These are phyloP conservation scores for Oryzias melastigma DNA, from an alignment of 2,113 vertebrate genomes.

Conservation along the genomic window DNA sequence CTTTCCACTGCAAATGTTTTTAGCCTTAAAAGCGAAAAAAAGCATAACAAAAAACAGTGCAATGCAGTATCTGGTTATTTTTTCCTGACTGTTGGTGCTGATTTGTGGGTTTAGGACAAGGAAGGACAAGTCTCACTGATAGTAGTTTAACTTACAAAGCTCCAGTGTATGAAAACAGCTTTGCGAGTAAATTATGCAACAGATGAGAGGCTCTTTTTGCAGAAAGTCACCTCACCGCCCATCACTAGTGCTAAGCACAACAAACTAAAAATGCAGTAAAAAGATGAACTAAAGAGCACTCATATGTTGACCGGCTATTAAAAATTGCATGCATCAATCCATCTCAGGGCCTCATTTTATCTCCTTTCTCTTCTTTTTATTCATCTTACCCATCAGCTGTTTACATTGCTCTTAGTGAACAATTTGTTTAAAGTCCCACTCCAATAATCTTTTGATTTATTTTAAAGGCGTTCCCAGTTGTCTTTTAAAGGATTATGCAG, in stretches of 20 bases:
- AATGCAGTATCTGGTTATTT: constrained; percentile 65
- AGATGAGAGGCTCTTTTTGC: constrained; percentile 10
- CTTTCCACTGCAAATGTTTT: constrained; percentile 86
- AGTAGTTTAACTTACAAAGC: constrained; percentile 10
- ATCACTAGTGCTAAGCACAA: constrained; percentile 18
- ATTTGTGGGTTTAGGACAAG: constrained; percentile 52
- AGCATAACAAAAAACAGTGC: constrained; percentile 52
- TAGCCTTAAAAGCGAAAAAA: constrained; percentile 87
- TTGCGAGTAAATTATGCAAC: constrained; percentile 51
- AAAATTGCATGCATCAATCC: constrained; percentile 9
- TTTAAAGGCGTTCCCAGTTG: no score
- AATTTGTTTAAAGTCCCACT: constrained; percentile 4
- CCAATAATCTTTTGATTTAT: no score
- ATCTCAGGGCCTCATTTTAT: constrained; percentile 47
- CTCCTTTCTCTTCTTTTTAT: constrained; percentile 20
- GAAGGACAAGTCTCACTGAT: constrained; percentile 9
- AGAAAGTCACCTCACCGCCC: constrained; percentile 5
- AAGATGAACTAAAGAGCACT: constrained; percentile 15
- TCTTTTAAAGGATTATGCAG: no score
- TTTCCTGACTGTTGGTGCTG: constrained; percentile 39
- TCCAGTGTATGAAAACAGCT: constrained; percentile 11
- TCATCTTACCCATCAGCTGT: constrained; percentile 15
- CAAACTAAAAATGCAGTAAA: constrained; percentile 27
- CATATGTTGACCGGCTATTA: neutral
- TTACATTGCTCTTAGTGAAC: constrained; percentile 8